Evolutionary conservation across 2,888 invertebrate genomes (phyloP).

Genomic region (Drosophila mercatorum): DNA sequence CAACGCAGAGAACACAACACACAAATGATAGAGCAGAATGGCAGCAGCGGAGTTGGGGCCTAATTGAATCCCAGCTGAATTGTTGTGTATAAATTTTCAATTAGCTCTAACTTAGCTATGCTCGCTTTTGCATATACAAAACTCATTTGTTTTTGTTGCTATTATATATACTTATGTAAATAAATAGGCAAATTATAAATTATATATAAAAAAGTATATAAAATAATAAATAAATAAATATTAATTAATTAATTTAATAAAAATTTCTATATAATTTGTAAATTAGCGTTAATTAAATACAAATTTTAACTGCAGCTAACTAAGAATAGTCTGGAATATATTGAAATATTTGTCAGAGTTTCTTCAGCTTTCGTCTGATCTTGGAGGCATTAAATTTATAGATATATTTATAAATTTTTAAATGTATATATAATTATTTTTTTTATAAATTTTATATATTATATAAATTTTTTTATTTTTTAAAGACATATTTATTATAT

Average conservation of each 20-base stretch:
- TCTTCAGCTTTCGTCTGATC: too few relatives aligned
- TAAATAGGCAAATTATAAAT: not conserved
- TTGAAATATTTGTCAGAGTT: too few relatives aligned
- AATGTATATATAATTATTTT: too few relatives aligned
- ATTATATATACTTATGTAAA: not conserved
- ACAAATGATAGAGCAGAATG: too few relatives aligned
- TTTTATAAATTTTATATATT: too few relatives aligned
- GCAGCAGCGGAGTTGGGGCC: not conserved
- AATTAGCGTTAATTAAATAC: not conserved
- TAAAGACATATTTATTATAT: too few relatives aligned
- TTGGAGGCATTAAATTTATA: too few relatives aligned
- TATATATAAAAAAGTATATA: not conserved
- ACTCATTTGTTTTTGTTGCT: not conserved
- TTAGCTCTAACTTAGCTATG: constrained; percentile 8
- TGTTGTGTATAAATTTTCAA: constrained; percentile 12
- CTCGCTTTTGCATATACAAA: not conserved
- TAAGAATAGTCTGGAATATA: not conserved
- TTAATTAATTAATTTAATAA: too few relatives aligned
- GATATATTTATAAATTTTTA: too few relatives aligned
- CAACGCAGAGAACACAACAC: constrained; percentile 3
- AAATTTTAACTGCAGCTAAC: not conserved
- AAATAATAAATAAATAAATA: too few relatives aligned
- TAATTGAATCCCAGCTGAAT: constrained; percentile 17
- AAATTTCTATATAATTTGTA: too few relatives aligned
- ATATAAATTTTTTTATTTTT: too few relatives aligned